A percentile compares a stretch with the other conserved stretches of the same genome.
These are phyloP conservation scores for Trichogramma dendrolimi DNA, from an alignment of 2,888 invertebrate species.

Conservation along the genomic window DNA sequence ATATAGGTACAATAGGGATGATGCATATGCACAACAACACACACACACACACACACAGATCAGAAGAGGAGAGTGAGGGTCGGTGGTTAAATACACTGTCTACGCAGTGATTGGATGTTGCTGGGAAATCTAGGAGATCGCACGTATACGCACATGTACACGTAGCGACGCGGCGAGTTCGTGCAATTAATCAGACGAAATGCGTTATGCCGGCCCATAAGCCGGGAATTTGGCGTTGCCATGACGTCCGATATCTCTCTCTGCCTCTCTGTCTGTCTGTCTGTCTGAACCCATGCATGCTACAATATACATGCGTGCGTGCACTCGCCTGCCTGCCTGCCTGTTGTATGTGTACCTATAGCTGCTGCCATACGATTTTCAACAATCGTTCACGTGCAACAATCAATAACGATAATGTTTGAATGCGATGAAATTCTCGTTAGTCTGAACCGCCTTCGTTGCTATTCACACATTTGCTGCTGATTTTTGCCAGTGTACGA, in stretches of 20 bases:
- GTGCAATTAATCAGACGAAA: conserved; percentile 31
- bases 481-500: not conserved
- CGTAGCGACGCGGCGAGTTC: conserved; percentile 17
- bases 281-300: not conserved
- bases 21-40: not conserved
- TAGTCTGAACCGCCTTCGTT: conserved; percentile 2
- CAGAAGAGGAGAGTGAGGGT: not conserved
- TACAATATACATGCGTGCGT: too few relatives aligned
- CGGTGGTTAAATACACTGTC: conserved; percentile 23
- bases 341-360: too few relatives aligned
- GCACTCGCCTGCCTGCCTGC: too few relatives aligned
- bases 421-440: conserved; percentile 9
- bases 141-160: too few relatives aligned
- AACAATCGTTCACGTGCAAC: conserved; percentile 1
- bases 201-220: conserved; percentile 13
- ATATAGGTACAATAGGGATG: too few relatives aligned
- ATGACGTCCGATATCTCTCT: conserved; percentile 9
- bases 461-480: not conserved
- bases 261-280: not conserved
- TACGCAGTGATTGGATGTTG: conserved; percentile 24
- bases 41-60: not conserved
- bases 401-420: conserved; percentile 25
- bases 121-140: not conserved
- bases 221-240: conserved; percentile 20
- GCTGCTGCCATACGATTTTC: not conserved